Percentiles rank a stretch among this genome's conserved stretches.
These are phyloP conservation scores for Campoplex capitator DNA, from an alignment of 2,888 invertebrate genomes.

Conservation along the genomic window DNA sequence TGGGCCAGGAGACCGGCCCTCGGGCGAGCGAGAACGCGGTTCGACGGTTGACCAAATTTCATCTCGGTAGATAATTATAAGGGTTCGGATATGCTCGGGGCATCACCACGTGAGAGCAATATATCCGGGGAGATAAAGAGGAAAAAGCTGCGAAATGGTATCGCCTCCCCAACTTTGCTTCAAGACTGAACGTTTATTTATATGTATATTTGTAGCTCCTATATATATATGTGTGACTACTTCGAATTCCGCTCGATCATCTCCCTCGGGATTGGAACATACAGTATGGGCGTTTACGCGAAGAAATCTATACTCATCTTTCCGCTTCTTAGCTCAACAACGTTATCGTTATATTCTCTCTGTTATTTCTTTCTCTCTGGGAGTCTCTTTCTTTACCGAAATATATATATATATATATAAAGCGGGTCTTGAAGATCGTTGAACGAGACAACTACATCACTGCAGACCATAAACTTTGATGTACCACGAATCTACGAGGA, in stretches of 20 bases:
- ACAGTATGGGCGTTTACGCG: conserved; percentile 41
- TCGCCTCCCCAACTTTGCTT: conserved; percentile 22
- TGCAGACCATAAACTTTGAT: conserved; percentile 78
- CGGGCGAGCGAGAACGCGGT: conserved; percentile 61
- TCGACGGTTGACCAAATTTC: conserved; percentile 80
- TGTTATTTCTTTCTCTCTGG: conserved; percentile 29
- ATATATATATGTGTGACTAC: not conserved
- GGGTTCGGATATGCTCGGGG: conserved; percentile 74
- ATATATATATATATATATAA: conserved; percentile 19
- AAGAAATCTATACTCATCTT: conserved; percentile 58
- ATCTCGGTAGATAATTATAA: conserved; percentile 80
- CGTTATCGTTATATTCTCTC: conserved; percentile 44
- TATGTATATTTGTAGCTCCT: not conserved
- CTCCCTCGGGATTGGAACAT: conserved; percentile 50
- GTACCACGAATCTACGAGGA: conserved; percentile 70
- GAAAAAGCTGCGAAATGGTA: conserved; percentile 32
- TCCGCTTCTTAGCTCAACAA: conserved; percentile 33
- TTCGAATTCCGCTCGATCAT: conserved; percentile 57
- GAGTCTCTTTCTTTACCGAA: conserved; percentile 19
- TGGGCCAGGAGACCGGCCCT: conserved; percentile 65
- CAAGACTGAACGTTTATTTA: conserved; percentile 4
- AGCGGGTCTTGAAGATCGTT: conserved; percentile 47
- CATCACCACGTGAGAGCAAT: conserved; percentile 58
- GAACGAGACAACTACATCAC: conserved; percentile 57
- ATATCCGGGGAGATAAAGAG: conserved; percentile 54